Conservation (phyloP, 1,140 invertebrate species). For the Conus ventricosus region DNA sequence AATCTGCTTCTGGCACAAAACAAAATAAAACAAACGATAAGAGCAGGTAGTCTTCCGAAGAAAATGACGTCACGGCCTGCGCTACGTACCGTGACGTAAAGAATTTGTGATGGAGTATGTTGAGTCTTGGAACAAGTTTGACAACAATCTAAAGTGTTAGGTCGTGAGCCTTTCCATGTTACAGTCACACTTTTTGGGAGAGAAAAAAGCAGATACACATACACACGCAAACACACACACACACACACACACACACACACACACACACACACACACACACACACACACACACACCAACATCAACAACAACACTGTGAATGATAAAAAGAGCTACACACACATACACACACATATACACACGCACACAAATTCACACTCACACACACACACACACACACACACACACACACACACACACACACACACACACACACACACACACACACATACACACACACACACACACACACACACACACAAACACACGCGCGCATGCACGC, state of each 20-base stretch:
- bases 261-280: conserved; percentile 4
- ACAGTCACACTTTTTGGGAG: no score
- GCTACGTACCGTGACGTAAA: no score
- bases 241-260: background rate
- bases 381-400: conserved; percentile 25
- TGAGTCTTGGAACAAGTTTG: no score
- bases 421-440: conserved; percentile 23
- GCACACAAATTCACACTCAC: background rate
- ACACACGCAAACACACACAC: conserved; percentile 27
- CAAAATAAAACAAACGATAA: no score
- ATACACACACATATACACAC: background rate
- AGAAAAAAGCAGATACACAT: background rate
- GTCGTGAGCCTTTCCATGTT: background rate
- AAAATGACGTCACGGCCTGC: no score
- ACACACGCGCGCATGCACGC: background rate
- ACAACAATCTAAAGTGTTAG: background rate
- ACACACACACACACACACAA: conserved; percentile 6
- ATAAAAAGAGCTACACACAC: background rate
- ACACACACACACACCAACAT: no score
- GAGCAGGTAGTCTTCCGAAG: no score
- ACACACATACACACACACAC: conserved; percentile 12
- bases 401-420: conserved; percentile 21
- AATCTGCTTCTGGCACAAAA: no score
- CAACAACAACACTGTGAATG: background rate
- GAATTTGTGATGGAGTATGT: no score